These are phyloP conservation scores for Ecliptopera silaceata DNA, from an alignment of 2,888 invertebrate genomes.

Conservation along the genomic window DNA sequence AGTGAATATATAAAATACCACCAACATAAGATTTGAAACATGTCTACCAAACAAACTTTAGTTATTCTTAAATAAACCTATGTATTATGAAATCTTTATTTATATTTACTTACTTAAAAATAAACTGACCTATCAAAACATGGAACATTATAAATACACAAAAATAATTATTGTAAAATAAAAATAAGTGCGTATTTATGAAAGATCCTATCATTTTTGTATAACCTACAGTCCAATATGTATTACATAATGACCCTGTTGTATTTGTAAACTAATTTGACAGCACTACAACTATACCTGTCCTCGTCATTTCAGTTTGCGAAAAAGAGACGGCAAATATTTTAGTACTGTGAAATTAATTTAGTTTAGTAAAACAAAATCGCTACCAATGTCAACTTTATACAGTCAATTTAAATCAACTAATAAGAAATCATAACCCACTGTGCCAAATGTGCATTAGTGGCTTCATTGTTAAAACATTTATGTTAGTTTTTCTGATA, in stretches of 20 bases:
- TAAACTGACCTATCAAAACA: neutral
- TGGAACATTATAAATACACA: neutral
- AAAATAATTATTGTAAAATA: neutral
- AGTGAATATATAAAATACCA: no score
- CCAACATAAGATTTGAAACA: no score
- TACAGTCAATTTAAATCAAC: slow-evolving; percentile 22
- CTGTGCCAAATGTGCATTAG: slow-evolving; percentile 21
- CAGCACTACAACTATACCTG: no score
- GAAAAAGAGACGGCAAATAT: no score
- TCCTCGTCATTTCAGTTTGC: no score
- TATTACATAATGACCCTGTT: no score
- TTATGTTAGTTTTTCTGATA: slow-evolving; percentile 46
- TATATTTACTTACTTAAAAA: neutral
- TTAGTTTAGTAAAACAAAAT: no score
- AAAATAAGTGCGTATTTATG: neutral
- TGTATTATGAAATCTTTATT: neutral
- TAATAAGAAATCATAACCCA: neutral
- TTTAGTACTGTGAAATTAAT: no score
- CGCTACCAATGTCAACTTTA: no score
- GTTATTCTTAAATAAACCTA: neutral
- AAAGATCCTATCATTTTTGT: neutral
- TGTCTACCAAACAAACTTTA: neutral
- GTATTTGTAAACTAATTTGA: no score
- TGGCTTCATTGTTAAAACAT: no score
- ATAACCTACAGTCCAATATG: neutral